These are phyloP conservation scores for Scophthalmus maximus DNA, from an alignment of 2,113 vertebrate genomes.

Conservation along the genomic window DNA sequence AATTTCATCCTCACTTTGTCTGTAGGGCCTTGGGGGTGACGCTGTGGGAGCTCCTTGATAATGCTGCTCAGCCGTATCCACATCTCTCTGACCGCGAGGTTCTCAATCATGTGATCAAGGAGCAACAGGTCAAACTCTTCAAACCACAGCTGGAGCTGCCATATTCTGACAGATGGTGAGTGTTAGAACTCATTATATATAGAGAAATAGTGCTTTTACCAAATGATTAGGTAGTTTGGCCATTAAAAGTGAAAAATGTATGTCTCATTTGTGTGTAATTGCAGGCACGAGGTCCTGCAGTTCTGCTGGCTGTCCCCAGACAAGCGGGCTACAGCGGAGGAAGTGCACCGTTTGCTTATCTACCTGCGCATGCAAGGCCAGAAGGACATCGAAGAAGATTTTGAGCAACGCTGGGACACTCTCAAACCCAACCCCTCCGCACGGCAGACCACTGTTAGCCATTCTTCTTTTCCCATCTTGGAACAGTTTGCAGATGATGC, in stretches of 20 bases:
- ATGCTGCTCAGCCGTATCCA: conserved; percentile 87
- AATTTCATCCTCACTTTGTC: conserved; percentile 12
- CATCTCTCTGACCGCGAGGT: conserved; percentile 92
- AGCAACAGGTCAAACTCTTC: conserved; percentile 90
- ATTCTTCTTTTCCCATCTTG: conserved; percentile 94
- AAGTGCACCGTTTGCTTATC: conserved; percentile 92
- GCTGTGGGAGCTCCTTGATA: conserved; percentile 94
- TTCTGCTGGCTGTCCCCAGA: conserved; percentile 95
- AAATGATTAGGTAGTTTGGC: not conserved
- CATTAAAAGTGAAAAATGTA: not conserved
- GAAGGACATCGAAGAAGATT: conserved; percentile 91
- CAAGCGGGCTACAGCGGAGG: conserved; percentile 92
- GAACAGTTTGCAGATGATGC: conserved; percentile 91
- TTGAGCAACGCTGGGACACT: conserved; percentile 95
- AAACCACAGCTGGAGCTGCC: conserved; percentile 93
- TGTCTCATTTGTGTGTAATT: conserved; percentile 14
- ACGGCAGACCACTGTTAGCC: conserved; percentile 85
- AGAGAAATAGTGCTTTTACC: not conserved
- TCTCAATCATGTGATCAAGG: conserved; percentile 92
- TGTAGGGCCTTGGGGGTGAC: conserved; percentile 94
- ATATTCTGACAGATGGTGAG: conserved; percentile 95
- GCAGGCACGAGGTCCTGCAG: conserved; percentile 95
- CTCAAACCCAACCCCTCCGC: conserved; percentile 88
- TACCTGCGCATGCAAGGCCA: conserved; percentile 97
- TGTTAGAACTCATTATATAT: not conserved